Evolutionary conservation across 2,113 vertebrate genomes (phyloP).

Genomic region (Setophaga kirtlandii): DNA sequence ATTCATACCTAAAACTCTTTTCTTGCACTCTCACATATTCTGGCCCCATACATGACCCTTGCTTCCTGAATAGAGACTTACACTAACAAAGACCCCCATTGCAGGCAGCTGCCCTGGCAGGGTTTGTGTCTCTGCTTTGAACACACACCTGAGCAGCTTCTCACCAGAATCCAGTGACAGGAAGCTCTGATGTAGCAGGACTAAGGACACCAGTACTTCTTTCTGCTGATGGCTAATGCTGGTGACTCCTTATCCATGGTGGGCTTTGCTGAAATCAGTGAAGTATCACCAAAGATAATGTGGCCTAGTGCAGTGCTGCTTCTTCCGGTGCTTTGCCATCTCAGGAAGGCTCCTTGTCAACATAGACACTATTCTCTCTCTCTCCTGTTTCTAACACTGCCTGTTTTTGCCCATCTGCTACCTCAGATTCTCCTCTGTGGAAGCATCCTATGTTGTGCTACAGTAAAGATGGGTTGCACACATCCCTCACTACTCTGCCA

Average conservation of each 20-base stretch:
- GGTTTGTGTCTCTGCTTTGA: neutral
- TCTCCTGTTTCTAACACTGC: neutral
- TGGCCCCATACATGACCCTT: neutral
- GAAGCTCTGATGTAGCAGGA: neutral
- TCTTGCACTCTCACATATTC: neutral
- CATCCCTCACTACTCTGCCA: slow-evolving; percentile 85
- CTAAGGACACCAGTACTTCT: neutral
- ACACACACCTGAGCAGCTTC: neutral
- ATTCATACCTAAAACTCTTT: neutral
- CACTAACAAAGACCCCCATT: neutral
- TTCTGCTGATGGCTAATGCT: neutral
- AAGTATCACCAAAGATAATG: neutral
- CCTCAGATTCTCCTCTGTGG: slow-evolving; percentile 84
- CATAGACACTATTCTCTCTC: neutral
- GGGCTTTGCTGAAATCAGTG: neutral
- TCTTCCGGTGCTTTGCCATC: neutral
- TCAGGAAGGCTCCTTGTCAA: neutral
- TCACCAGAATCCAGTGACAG: neutral
- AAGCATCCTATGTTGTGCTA: slow-evolving; percentile 83
- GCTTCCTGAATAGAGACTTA: neutral
- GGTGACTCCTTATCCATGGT: neutral
- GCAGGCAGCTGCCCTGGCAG: neutral
- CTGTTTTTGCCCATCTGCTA: neutral
- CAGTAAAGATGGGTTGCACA: slow-evolving; percentile 84
- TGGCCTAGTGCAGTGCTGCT: neutral